Conservation (phyloP, 2,888 invertebrate genomes). For the Molorchus minor region DNA sequence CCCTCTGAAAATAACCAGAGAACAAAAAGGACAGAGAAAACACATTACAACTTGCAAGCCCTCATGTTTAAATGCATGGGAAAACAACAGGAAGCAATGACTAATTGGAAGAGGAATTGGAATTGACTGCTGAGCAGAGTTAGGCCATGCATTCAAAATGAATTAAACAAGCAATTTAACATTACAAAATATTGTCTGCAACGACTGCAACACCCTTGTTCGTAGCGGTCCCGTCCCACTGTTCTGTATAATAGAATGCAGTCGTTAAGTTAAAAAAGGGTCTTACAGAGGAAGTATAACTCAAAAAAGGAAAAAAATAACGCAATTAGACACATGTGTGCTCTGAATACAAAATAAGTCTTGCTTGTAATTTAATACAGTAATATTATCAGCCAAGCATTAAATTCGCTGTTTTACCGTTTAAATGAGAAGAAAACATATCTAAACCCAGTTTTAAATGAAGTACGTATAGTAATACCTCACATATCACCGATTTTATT, state of each 20-base stretch:
- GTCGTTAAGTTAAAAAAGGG: conserved; percentile 6
- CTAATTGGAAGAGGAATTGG: conserved; percentile 20
- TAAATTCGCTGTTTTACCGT: conserved; percentile 26
- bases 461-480: not conserved
- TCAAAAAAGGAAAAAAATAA: conserved; percentile 25
- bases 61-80: conserved; percentile 11
- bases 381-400: conserved; percentile 26
- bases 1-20: conserved; percentile 15
- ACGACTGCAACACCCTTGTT: not conserved
- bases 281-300: conserved; percentile 19
- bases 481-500: not conserved
- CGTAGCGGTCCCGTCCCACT: not conserved
- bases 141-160: conserved; percentile 23
- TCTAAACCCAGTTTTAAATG: not conserved
- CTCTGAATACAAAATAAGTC: conserved; percentile 29
- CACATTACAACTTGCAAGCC: conserved; percentile 8
- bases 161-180: conserved; percentile 20
- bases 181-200: not conserved
- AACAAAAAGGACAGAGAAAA: conserved; percentile 15
- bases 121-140: conserved; percentile 7
- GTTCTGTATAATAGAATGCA: not conserved
- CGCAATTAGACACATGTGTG: conserved; percentile 27
- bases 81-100: conserved; percentile 22
- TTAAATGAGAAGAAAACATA: conserved; percentile 7
- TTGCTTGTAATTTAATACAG: conserved; percentile 25